Conservation (phyloP, 1,140 invertebrate species). For the Anadara kagoshimensis region DNA sequence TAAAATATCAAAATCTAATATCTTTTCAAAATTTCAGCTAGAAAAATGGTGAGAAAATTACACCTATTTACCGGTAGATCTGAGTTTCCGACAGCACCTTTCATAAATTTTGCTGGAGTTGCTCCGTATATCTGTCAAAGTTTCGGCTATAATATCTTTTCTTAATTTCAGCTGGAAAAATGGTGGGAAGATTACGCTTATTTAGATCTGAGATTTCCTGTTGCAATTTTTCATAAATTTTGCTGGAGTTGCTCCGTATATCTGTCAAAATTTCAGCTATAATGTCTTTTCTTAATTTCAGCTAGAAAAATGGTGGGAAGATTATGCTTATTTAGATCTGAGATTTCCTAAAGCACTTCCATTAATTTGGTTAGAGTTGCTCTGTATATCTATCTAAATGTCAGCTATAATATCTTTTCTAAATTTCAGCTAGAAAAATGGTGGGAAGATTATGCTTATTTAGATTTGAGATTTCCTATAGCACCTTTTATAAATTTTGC, state of each 20-base stretch:
- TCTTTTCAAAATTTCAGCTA: constrained; percentile 59
- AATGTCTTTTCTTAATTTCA: constrained; percentile 39
- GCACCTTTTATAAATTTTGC: constrained; percentile 71
- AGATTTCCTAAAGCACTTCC: constrained; percentile 64
- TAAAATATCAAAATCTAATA: not conserved
- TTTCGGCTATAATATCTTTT: not conserved
- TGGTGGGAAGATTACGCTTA: constrained; percentile 75
- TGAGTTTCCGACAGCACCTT: constrained; percentile 66
- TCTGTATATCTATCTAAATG: not conserved
- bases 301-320: constrained; percentile 74
- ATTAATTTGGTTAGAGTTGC: constrained; percentile 72
- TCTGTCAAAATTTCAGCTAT: not conserved
- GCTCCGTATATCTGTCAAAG: not conserved
- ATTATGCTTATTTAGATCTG: constrained; percentile 69
- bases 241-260: too few species aligned
- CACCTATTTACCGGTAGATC: constrained; percentile 71
- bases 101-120: too few species aligned
- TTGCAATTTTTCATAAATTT: constrained; percentile 65
- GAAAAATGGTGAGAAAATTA: constrained; percentile 73
- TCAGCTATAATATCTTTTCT: constrained; percentile 1
- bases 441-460: constrained; percentile 73
- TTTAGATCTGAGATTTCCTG: constrained; percentile 63
- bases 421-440: constrained; percentile 69
- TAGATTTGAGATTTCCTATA: constrained; percentile 65
- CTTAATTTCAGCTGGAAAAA: constrained; percentile 65